phyloP scores from a whole-genome alignment of 2,797 vertebrate genomes.

The Coreius guichenoti region DNA sequence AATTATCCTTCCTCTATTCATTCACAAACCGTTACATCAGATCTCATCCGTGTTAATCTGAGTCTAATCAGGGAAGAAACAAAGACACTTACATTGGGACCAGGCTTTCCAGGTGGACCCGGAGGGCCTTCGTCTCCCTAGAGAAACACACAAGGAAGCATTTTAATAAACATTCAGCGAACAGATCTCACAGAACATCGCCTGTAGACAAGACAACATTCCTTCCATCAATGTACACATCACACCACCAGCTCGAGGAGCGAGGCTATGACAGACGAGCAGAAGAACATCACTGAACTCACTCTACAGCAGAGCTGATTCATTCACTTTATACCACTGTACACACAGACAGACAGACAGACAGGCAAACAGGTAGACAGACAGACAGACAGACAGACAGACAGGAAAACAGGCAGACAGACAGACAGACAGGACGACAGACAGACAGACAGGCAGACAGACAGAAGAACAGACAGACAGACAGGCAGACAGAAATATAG shows the following conservation, averaged over 20 bases:
- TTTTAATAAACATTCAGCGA: slow-evolving; percentile 38
- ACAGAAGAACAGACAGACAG: too few species aligned
- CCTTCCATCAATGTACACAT: background rate
- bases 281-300: background rate
- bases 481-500: too few species aligned
- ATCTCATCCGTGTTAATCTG: background rate
- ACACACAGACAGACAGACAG: slow-evolving; percentile 14
- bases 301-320: background rate
- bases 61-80: background rate
- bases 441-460: too few species aligned
- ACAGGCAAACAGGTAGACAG: background rate
- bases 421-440: background rate
- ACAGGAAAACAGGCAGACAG: too few species aligned
- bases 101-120: slow-evolving; percentile 84
- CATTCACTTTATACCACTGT: background rate
- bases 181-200: background rate
- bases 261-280: background rate
- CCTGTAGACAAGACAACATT: slow-evolving; percentile 19
- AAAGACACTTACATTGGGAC: slow-evolving; percentile 84
- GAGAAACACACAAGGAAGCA: slow-evolving; percentile 59
- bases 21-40: background rate
- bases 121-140: slow-evolving; percentile 93
- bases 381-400: too few species aligned
- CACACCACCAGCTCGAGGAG: background rate
- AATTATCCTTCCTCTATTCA: too few species aligned